A percentile compares a stretch with the other conserved stretches of the same genome.
Conservation (phyloP, 2,888 invertebrate genomes). For the Oligia fasciuncula region DNA sequence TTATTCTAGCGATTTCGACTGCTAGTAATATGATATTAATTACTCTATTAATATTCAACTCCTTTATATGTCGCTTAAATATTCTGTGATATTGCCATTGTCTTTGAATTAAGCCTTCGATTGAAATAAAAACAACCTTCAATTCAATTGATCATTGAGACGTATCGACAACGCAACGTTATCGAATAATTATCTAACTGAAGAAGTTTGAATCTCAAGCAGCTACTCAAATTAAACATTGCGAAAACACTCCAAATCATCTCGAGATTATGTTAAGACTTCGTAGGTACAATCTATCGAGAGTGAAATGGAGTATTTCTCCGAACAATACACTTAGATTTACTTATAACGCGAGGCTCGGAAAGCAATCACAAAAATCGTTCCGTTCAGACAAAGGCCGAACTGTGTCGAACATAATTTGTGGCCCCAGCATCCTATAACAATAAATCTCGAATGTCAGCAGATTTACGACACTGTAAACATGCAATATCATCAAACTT, state of each 20-base stretch:
- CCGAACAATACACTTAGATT: constrained; percentile 52
- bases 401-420: constrained; percentile 75
- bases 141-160: constrained; percentile 36
- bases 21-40: constrained; percentile 2
- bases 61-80: constrained; percentile 1
- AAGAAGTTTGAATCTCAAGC: constrained; percentile 26
- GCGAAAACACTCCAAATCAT: constrained; percentile 39
- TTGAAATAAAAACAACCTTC: constrained; percentile 31
- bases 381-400: constrained; percentile 72
- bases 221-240: constrained; percentile 28
- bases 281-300: constrained; percentile 11
- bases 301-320: constrained; percentile 28
- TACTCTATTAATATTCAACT: neutral
- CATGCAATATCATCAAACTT: constrained; percentile 82
- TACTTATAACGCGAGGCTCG: constrained; percentile 52
- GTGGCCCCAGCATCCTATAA: constrained; percentile 79
- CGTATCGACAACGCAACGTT: constrained; percentile 11
- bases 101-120: constrained; percentile 7
- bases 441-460: constrained; percentile 83
- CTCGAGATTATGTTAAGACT: constrained; percentile 34
- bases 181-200: constrained; percentile 25
- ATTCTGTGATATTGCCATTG: constrained; percentile 3
- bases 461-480: constrained; percentile 86
- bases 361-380: constrained; percentile 72
- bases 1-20: neutral